A percentile compares a stretch with the other conserved stretches of the same genome.
These are phyloP conservation scores for Heliconius erato DNA, from an alignment of 2,888 invertebrate genomes.

Conservation along the genomic window DNA sequence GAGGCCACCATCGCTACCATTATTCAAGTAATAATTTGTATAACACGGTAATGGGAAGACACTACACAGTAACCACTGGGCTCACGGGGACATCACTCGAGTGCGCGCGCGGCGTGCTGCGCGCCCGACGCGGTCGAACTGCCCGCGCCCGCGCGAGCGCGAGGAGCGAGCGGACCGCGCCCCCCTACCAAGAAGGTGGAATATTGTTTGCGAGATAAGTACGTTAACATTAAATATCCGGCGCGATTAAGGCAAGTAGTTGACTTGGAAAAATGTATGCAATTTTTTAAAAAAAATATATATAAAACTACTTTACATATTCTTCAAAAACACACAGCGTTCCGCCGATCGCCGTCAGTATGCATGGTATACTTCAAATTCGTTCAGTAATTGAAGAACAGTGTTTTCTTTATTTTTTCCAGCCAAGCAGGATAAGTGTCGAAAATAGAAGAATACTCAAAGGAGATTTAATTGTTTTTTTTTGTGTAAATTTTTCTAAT, in stretches of 20 bases:
- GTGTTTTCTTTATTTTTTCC: too few relatives aligned
- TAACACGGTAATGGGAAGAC: conserved; percentile 49
- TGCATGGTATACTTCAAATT: too few relatives aligned
- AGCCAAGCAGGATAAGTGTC: too few relatives aligned
- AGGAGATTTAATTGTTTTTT: too few relatives aligned
- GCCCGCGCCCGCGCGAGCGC: conserved; percentile 57
- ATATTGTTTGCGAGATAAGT: conserved; percentile 65
- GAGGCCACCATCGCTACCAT: conserved; percentile 85
- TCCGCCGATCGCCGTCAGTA: neutral
- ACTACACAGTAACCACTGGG: conserved; percentile 68
- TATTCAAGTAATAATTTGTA: conserved; percentile 52
- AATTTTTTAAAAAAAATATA: neutral
- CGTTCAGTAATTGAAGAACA: too few relatives aligned
- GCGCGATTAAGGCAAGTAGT: conserved; percentile 42
- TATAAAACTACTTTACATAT: too few relatives aligned
- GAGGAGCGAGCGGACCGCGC: conserved; percentile 47
- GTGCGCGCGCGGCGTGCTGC: conserved; percentile 69
- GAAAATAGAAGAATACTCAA: too few relatives aligned
- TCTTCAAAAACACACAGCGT: neutral
- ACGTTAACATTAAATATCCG: conserved; percentile 63
- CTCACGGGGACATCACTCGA: conserved; percentile 74
- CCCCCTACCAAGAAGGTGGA: conserved; percentile 65
- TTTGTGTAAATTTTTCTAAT: too few relatives aligned
- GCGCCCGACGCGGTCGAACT: conserved; percentile 76
- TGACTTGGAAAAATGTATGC: neutral